Base-by-base conservation (phyloP, 1,140 invertebrate species). In the Zaprionus tsacasi region DNA sequence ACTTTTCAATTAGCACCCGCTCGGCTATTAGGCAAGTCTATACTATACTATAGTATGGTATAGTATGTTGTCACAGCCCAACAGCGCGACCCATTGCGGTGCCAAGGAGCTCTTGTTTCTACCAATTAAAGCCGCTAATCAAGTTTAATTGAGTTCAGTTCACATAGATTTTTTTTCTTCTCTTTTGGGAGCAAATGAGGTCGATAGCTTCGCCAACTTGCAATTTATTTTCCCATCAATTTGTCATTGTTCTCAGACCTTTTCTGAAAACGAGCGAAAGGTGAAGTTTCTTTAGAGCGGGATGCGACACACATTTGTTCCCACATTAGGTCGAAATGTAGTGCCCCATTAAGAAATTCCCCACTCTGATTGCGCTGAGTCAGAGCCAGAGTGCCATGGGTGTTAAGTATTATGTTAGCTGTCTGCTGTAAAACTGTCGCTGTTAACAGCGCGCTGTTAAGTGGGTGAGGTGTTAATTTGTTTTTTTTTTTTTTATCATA, bases 1-100 rank as follows among this genome's bases (percentile, higher is more conserved):
- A 58, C 36, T 63, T 65, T 40, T 35, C 57, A 72, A 76, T 76
- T 76, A 76, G 69, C 73, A 76, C 63, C 38, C 25, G 27, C 21
- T 25, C 43, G 38, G 43, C 30, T 21, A 40, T 72, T 72, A 50
- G 56, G 55, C 73, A 71, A 70, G 54, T 55, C 55, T 27, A 40
- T 40, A 63, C n/a, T n/a, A 21, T 21, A 21, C 21, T 21, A 21
- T 21, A n/a, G n/a, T n/a, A 6, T 30, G 27, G 27, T 6, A 30
- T 30, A 30, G 27, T 30, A 30, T 59, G 69, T 36, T 65, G 67
- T 52, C 48, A 69, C 7, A 17, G 7, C 5, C 2, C 13, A 45
- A 15, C 40, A 45, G n/a, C 38, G 1, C 7, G 8, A 25, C 33
- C 35, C 21, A 21, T 15, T 61, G 38, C 6, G 30, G 2, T 21